Base-by-base conservation (phyloP, 2,888 invertebrate species). In the Pseudeuparius sepicola region DNA sequence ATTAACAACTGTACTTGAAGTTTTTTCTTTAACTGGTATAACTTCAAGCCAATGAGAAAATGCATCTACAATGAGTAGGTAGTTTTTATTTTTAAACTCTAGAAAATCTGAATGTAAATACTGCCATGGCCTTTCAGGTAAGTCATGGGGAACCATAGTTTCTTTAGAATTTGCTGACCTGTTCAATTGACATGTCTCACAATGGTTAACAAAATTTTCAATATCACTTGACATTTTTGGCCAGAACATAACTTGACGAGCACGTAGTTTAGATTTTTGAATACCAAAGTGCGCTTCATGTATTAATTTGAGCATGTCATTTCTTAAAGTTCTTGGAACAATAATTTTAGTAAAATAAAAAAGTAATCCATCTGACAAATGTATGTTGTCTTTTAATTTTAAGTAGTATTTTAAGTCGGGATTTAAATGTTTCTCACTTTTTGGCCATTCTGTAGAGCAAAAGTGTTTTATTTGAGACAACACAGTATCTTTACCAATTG, bases 251-350 rank as follows among this genome's bases (percentile, higher is more conserved):
- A 41, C 11, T 24, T 37, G 14, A 12, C 39, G 24, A 6, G 41
- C 45, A 34, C 42, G 20, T n/a, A 29, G 32, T 33, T 40, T 36
- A 15, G 31, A 38, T 34, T 44, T 44, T 17, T 31, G 31, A 11
- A 44, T 39, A 9, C 44, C 42, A 15, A 39, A 30, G 26, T 46
- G 46, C 4, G 33, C 31, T 18, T 20, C 35, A 34, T 46, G 41
- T 18, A 43, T 31, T 33, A 33, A 29, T 7, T 33, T 30, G 11
- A 44, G 28, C 35, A 45, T 44, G 12, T 35, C 18, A 11, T 36
- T 37, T 31, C 32, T 31, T 24, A 44, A 20, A 11, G 7, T 5
- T 5, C 24, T 24, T 10, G 46, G 44, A 5, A 45, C 39, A 27
- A 46, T 34, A 13, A 46, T 10, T 35, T 37, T 46, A 17, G 27